These are phyloP conservation scores for Cheilosia scutellata DNA, from an alignment of 2,888 invertebrate genomes.

Conservation along the genomic window DNA sequence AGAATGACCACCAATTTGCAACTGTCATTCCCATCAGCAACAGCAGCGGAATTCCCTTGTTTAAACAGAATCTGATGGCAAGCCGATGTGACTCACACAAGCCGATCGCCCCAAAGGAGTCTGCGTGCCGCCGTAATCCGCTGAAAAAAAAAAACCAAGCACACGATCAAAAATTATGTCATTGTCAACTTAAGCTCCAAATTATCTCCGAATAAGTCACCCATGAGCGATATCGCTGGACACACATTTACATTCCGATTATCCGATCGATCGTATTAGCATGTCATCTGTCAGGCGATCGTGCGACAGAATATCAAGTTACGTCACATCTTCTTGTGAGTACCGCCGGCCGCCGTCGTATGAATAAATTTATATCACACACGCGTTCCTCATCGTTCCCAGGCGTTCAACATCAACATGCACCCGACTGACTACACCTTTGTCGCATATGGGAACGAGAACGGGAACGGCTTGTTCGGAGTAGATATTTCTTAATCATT, in stretches of 20 bases:
- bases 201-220: slow-evolving; percentile 55
- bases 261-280: slow-evolving; percentile 58
- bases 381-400: slow-evolving; percentile 30
- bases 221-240: slow-evolving; percentile 43
- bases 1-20: too few relatives aligned
- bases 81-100: slow-evolving; percentile 15
- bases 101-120: not conserved
- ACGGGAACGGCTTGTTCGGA: not conserved
- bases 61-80: not conserved
- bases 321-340: slow-evolving; percentile 22
- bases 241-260: slow-evolving; percentile 49
- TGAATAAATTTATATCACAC: slow-evolving; percentile 55
- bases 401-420: slow-evolving; percentile 2
- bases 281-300: slow-evolving; percentile 42
- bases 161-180: slow-evolving; percentile 63
- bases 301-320: slow-evolving; percentile 67
- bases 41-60: not conserved
- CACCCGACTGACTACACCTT: slow-evolving; percentile 1
- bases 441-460: slow-evolving; percentile 36
- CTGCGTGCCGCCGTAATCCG: slow-evolving; percentile 32
- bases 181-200: slow-evolving; percentile 60
- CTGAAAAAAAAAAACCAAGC: not conserved
- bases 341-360: slow-evolving; percentile 2
- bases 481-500: slow-evolving; percentile 63
- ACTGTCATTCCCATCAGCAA: too few relatives aligned